Conservation (phyloP, 1,140 invertebrate species). For the Elymnias hypermnestra region DNA sequence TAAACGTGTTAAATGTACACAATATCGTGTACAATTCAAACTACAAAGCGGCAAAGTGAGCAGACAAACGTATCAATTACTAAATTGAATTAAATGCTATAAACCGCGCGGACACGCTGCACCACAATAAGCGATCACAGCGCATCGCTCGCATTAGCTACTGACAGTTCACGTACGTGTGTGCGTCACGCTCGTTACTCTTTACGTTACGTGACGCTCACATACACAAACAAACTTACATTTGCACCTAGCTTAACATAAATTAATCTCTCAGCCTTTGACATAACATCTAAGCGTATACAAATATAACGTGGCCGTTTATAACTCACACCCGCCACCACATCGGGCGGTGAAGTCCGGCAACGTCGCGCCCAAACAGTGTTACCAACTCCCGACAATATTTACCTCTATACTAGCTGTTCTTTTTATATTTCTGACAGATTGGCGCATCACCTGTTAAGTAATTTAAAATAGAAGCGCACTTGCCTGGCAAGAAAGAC, state of each 20-base stretch:
- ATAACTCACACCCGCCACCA: slow-evolving; percentile 55
- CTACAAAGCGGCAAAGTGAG: slow-evolving; percentile 42
- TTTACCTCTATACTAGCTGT: too few relatives aligned
- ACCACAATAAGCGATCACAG: slow-evolving; percentile 66
- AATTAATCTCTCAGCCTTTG: slow-evolving; percentile 36
- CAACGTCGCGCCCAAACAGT: slow-evolving; percentile 72
- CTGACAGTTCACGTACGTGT: slow-evolving; percentile 59
- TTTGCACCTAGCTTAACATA: slow-evolving; percentile 32
- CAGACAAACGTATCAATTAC: slow-evolving; percentile 71
- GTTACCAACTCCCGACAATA: too few relatives aligned
- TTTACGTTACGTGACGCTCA: slow-evolving; percentile 70
- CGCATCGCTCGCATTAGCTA: slow-evolving; percentile 71
- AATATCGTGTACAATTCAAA: slow-evolving; percentile 2
- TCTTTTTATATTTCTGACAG: too few relatives aligned
- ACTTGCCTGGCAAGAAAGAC: too few relatives aligned
- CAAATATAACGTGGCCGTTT: slow-evolving; percentile 35
- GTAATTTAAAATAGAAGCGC: too few relatives aligned
- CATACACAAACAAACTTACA: slow-evolving; percentile 48
- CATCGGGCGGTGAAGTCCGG: slow-evolving; percentile 64
- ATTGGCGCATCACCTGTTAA: too few relatives aligned
- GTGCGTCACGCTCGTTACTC: slow-evolving; percentile 55
- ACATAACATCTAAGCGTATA: slow-evolving; percentile 28
- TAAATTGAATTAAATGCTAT: slow-evolving; percentile 74
- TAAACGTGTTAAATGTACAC: too few relatives aligned
- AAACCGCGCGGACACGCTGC: slow-evolving; percentile 54